Base-by-base conservation (phyloP, 2,113 vertebrate species). In the Dendrocopos noguchii region DNA sequence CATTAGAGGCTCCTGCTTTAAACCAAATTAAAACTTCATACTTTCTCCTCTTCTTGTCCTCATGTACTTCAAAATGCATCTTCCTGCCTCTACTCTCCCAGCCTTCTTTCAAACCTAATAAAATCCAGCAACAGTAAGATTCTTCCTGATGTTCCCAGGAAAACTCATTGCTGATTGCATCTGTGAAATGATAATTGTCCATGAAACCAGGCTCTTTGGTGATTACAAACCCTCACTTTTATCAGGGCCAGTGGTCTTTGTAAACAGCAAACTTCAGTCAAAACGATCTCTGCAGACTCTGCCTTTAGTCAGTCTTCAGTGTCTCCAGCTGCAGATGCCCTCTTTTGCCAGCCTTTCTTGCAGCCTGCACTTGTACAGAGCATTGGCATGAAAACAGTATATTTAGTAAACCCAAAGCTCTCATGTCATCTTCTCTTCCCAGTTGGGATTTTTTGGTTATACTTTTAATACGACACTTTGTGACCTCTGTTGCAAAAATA, bases 401-500 rank as follows among this genome's bases (percentile, higher is more conserved):
- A 16, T 36, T 78, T 56, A 60, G 36, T 67, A 91, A 94, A 81
- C 29, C 17, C 11, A 0, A 52, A 80, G 33, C 33, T 87, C 55
- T 81, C n/a, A 9, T 82, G 22, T 89, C 4, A 2, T 81, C 34
- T 59, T 89, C 16, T 63, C 22, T 85, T 84, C 83, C 60, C 89
- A 17, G 0, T 27, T 3, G 8, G 60, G 56, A 64, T 82, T 84
- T 93, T 90, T 84, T 87, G 12, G 33, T 93, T 76, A 82, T 80
- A 29, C 39, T 94, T 82, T 68, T 89, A 56, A 78, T 80, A 15
- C 77, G 72, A 68, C 44, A 64, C 95, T 89, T 67, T 0, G 1
- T 89, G 95, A 91, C 74, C 79, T 89, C 57, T 14, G 56, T 89
- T 84, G 36, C 84, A 90, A 92, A 95, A 96, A 94, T 93, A 96